phyloP scores from a whole-genome alignment of 2,797 vertebrate genomes.

The Dipus sagitta region DNA sequence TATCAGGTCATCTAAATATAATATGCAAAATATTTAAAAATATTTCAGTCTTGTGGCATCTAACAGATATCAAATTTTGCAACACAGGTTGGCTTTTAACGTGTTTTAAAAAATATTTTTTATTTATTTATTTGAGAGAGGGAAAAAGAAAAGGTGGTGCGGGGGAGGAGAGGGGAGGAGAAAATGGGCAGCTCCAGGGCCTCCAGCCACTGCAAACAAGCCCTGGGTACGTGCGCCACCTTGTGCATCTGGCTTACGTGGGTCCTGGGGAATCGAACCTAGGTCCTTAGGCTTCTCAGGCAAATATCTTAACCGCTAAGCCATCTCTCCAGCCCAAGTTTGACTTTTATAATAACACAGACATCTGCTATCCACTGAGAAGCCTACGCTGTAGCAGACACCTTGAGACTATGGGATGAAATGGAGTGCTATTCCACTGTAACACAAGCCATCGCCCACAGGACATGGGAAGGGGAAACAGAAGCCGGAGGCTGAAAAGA shows the following conservation, averaged over 20 bases:
- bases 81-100: background rate
- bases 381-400: background rate
- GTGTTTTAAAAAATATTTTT: no score
- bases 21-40: background rate
- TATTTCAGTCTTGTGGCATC: background rate
- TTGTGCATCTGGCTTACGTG: no score
- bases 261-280: no score
- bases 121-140: no score
- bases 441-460: background rate
- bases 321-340: background rate
- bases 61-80: background rate
- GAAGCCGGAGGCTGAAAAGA: fast-evolving
- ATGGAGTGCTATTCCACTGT: background rate
- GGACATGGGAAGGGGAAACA: background rate
- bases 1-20: background rate
- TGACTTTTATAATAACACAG: background rate
- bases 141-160: no score
- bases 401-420: background rate
- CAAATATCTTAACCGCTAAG: no score
- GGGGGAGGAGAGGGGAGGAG: no score
- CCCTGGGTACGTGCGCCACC: no score
- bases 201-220: no score
- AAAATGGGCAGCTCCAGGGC: no score
- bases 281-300: no score
- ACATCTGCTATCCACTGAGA: background rate